Evolutionary conservation across 2,888 invertebrate species (phyloP).

Genomic region (Hemaris fuciformis): DNA sequence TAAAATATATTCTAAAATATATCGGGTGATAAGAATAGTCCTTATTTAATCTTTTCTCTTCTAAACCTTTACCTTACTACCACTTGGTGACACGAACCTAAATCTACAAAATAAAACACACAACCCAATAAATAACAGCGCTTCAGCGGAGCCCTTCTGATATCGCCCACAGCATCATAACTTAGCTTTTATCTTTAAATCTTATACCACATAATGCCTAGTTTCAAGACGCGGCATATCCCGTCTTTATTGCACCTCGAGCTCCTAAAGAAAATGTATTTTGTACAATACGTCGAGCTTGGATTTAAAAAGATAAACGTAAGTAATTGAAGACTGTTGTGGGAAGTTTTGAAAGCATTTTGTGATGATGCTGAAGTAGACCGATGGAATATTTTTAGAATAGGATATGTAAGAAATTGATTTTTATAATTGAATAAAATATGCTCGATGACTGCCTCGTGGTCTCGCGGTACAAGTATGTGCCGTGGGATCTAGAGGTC

Average conservation of each 20-base stretch:
- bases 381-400: too few relatives aligned
- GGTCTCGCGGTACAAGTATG: too few relatives aligned
- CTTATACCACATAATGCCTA: slow-evolving; percentile 11
- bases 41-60: too few relatives aligned
- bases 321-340: neutral
- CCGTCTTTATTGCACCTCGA: neutral
- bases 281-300: neutral
- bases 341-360: neutral
- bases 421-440: too few relatives aligned
- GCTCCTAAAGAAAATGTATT: neutral
- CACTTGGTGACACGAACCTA: neutral
- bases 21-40: too few relatives aligned
- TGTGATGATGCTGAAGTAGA: neutral
- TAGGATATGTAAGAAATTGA: too few relatives aligned
- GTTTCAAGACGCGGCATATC: neutral
- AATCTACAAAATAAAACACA: neutral
- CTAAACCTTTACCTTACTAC: neutral
- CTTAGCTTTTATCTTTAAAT: slow-evolving; percentile 12
- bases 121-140: neutral
- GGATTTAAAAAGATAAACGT: neutral
- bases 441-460: too few relatives aligned
- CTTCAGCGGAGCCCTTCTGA: neutral
- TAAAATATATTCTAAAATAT: too few relatives aligned
- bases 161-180: neutral
- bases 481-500: too few relatives aligned